Conservation (phyloP, 2,888 invertebrate genomes). For the Scrobipalpa costella region DNA sequence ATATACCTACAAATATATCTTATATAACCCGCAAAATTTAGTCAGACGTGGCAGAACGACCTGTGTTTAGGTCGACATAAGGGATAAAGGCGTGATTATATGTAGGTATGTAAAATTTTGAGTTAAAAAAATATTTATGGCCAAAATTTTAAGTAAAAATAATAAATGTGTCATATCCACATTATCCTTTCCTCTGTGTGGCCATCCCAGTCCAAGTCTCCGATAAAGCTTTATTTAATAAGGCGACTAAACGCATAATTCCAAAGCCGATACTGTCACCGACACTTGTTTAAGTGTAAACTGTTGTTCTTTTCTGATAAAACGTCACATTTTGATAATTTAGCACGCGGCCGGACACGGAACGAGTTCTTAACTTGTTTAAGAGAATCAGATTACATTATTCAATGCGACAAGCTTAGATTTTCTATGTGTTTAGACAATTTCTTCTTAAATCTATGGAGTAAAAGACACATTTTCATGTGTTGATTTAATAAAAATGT, state of each 20-base stretch:
- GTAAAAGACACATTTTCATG: neutral
- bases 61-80: too few relatives aligned
- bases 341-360: slow-evolving; percentile 52
- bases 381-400: slow-evolving; percentile 55
- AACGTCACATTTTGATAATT: slow-evolving; percentile 76
- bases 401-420: slow-evolving; percentile 42
- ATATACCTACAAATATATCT: too few relatives aligned
- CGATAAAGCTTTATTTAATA: slow-evolving; percentile 75
- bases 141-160: too few relatives aligned
- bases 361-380: slow-evolving; percentile 54
- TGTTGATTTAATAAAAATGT: neutral
- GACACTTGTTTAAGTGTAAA: slow-evolving; percentile 79
- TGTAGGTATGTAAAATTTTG: too few relatives aligned
- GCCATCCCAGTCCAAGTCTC: slow-evolving; percentile 41
- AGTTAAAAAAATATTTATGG: too few relatives aligned
- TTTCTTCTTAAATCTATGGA: slow-evolving; percentile 27
- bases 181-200: slow-evolving; percentile 38
- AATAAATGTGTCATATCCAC: slow-evolving; percentile 36
- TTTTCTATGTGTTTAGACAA: slow-evolving; percentile 28
- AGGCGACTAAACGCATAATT: slow-evolving; percentile 71
- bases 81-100: too few relatives aligned
- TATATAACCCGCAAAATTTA: too few relatives aligned
- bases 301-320: slow-evolving; percentile 76
- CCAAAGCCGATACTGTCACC: slow-evolving; percentile 56
- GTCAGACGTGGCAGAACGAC: too few relatives aligned